A percentile compares a stretch with the other conserved stretches of the same genome.
phyloP scores from a whole-genome alignment of 2,888 invertebrate species.

The Salpingus planirostris region DNA sequence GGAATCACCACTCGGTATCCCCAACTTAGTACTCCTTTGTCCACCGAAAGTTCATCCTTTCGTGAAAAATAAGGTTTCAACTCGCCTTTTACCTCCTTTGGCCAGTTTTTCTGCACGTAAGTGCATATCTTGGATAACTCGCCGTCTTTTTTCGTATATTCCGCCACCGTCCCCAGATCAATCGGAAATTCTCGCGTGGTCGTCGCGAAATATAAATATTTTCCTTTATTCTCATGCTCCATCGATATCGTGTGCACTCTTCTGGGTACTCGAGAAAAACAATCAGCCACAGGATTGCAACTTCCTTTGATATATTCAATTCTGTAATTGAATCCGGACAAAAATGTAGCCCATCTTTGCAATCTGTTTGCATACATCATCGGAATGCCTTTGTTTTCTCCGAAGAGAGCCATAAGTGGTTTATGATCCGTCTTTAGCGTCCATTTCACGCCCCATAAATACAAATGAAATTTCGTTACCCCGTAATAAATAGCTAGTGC shows the following conservation, averaged over 20 bases:
- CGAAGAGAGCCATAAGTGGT: slow-evolving; percentile 7
- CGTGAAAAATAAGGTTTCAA: background rate
- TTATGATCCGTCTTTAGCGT: slow-evolving; percentile 7
- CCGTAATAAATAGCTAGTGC: too few species aligned
- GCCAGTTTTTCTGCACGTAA: background rate
- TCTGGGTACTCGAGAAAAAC: too few species aligned
- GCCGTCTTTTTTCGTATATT: background rate
- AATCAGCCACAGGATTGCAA: too few species aligned
- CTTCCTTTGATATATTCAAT: slow-evolving; percentile 5
- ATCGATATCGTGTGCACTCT: too few species aligned
- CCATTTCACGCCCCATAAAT: slow-evolving; percentile 3
- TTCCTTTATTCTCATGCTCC: too few species aligned
- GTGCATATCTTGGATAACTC: background rate
- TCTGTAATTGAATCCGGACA: slow-evolving; percentile 9
- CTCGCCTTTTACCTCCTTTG: background rate
- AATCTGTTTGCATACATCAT: slow-evolving; percentile 8
- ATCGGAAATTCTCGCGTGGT: background rate
- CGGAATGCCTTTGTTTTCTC: slow-evolving; percentile 7
- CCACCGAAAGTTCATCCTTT: background rate
- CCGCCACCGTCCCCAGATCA: background rate
- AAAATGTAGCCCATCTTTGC: slow-evolving; percentile 9
- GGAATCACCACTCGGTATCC: background rate
- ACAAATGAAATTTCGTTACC: slow-evolving; percentile 5
- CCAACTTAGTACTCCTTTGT: background rate
- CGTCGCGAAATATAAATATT: background rate